phyloP scores from a whole-genome alignment of 92 coral and sea anemone genomes.

The Actinostola sp. region DNA sequence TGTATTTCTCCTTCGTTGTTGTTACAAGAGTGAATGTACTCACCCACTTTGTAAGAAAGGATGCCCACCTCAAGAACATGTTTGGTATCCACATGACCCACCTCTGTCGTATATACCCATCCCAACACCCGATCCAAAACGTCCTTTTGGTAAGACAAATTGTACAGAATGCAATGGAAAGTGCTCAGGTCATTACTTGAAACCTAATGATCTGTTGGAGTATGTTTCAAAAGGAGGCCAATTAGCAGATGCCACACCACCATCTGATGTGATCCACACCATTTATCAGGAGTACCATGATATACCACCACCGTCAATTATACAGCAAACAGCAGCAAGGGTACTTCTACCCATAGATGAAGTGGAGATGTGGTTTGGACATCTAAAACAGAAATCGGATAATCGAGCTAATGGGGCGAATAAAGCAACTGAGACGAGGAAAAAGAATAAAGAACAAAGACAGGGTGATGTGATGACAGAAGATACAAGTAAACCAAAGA shows the following conservation, averaged over 20 bases:
- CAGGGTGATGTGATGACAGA: neutral
- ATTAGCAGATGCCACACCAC: slow-evolving; percentile 7
- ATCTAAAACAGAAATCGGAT: slow-evolving; percentile 31
- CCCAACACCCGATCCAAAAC: slow-evolving; percentile 40
- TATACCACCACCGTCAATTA: neutral
- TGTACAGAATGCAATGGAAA: slow-evolving; percentile 13
- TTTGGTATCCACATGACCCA: slow-evolving; percentile 48
- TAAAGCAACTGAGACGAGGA: slow-evolving; percentile 51
- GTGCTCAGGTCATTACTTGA: slow-evolving; percentile 29
- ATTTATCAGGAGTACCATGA: neutral
- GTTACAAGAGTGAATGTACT: slow-evolving; percentile 38
- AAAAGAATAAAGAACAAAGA: slow-evolving; percentile 15
- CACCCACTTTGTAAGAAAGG: slow-evolving; percentile 37
- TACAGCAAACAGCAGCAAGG: neutral
- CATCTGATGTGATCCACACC: neutral
- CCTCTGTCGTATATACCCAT: slow-evolving; percentile 39
- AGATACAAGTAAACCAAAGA: neutral
- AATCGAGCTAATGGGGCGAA: slow-evolving; percentile 15
- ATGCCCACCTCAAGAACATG: slow-evolving; percentile 18
- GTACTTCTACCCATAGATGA: neutral
- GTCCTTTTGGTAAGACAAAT: slow-evolving; percentile 37
- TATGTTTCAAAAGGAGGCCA: neutral
- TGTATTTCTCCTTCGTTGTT: slow-evolving; percentile 47
- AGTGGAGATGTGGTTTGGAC: slow-evolving; percentile 37
- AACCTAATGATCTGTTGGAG: neutral